These are phyloP conservation scores for Calidris pugnax DNA, from an alignment of 2,113 vertebrate species.

Conservation along the genomic window DNA sequence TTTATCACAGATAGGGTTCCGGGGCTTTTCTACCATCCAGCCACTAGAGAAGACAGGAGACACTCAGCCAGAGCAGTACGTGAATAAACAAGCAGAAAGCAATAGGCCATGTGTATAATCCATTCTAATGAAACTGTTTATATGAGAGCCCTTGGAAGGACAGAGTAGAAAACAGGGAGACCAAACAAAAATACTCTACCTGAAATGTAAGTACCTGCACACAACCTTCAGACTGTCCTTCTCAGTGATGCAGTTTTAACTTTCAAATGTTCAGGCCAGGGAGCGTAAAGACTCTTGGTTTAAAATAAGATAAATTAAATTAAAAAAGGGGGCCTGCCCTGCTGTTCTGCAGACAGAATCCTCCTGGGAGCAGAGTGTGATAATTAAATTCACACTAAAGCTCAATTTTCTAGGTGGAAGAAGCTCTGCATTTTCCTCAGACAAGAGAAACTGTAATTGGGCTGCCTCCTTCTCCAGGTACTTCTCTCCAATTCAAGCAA, in stretches of 20 bases:
- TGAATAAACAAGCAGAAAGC: not conserved
- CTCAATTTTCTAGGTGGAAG: not conserved
- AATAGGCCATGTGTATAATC: fast-evolving
- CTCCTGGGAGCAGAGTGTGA: not conserved
- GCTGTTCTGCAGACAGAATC: not conserved
- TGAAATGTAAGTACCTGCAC: not conserved
- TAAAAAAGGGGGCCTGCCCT: not conserved
- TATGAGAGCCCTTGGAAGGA: not conserved
- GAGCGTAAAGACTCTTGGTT: not conserved
- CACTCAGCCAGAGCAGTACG: not conserved
- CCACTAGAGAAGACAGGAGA: not conserved
- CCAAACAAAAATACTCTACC: not conserved
- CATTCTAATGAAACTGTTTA: not conserved
- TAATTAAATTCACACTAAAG: conserved; percentile 14
- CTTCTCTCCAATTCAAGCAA: not conserved
- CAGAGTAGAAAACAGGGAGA: not conserved
- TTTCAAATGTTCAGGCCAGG: not conserved
- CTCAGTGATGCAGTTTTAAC: not conserved
- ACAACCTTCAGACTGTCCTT: not conserved
- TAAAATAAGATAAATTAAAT: no score
- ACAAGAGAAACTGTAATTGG: not conserved
- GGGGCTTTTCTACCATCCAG: not conserved
- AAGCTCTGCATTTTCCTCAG: not conserved
- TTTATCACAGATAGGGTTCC: not conserved
- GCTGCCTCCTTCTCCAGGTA: not conserved